phyloP scores from a whole-genome alignment of 2,888 invertebrate genomes.

The Fissipunctia ypsillon region DNA sequence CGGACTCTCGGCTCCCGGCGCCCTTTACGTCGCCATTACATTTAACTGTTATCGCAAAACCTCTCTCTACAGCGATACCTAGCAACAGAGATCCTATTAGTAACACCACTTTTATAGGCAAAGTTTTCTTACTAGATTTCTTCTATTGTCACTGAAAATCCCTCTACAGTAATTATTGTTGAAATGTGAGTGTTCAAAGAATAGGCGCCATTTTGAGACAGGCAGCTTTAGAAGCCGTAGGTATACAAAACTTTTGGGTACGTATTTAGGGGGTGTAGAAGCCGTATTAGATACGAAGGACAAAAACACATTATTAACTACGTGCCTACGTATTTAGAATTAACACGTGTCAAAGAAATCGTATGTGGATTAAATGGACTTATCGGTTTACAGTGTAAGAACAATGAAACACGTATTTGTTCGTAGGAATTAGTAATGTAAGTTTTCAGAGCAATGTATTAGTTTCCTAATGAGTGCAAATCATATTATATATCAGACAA shows the following conservation, averaged over 20 bases:
- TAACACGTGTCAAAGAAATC: conserved; percentile 72
- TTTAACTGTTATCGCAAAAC: conserved; percentile 72
- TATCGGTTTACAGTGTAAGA: conserved; percentile 33
- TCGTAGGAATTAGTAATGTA: conserved; percentile 5
- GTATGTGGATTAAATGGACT: conserved; percentile 59
- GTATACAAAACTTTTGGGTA: conserved; percentile 78
- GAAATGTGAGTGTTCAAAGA: conserved; percentile 72
- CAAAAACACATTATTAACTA: conserved; percentile 73
- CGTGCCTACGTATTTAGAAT: conserved; percentile 71
- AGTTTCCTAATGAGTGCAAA: not conserved
- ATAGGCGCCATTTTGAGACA: conserved; percentile 83
- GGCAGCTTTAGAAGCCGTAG: conserved; percentile 81
- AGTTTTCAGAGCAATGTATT: not conserved
- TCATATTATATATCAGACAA: too few relatives aligned
- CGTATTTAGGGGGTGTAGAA: conserved; percentile 81
- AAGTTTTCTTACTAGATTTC: conserved; percentile 62
- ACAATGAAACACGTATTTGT: conserved; percentile 13
- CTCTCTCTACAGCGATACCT: conserved; percentile 63
- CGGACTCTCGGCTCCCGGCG: conserved; percentile 38
- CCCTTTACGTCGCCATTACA: conserved; percentile 60
- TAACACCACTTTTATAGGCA: conserved; percentile 62
- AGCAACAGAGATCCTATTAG: conserved; percentile 63
- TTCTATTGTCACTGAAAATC: conserved; percentile 25
- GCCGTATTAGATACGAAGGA: conserved; percentile 76
- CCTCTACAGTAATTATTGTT: conserved; percentile 43